Conservation (phyloP, 2,888 invertebrate species). For the Cepaea hortensis region DNA sequence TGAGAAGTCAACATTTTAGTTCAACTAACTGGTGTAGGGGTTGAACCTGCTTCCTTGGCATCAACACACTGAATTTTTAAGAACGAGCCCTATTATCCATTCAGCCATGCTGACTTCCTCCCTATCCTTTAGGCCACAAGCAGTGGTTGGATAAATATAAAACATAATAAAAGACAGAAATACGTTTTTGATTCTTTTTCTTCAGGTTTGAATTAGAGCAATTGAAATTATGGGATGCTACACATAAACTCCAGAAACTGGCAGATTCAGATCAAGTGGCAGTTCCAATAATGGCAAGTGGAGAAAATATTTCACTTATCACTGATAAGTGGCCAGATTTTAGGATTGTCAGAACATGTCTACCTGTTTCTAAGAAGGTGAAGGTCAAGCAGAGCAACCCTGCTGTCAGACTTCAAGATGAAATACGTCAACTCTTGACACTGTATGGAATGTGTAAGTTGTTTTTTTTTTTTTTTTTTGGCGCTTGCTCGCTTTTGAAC, state of each 20-base stretch:
- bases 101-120: too few species aligned
- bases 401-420: conserved; percentile 15
- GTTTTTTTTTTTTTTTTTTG: conserved; percentile 12
- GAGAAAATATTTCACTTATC: neutral
- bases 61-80: too few species aligned
- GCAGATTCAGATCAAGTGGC: conserved; percentile 49
- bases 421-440: conserved; percentile 27
- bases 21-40: too few species aligned
- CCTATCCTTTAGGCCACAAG: too few species aligned
- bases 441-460: conserved; percentile 29
- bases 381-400: conserved; percentile 29
- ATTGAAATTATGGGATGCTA: conserved; percentile 51
- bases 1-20: too few species aligned
- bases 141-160: too few species aligned
- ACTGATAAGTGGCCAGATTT: conserved; percentile 27
- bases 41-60: too few species aligned
- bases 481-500: too few species aligned
- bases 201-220: conserved; percentile 49
- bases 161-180: too few species aligned
- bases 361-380: conserved; percentile 45
- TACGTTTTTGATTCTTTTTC: neutral
- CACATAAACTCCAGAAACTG: conserved; percentile 50
- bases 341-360: neutral
- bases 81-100: too few species aligned
- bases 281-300: conserved; percentile 51